These are phyloP conservation scores for Delia radicum DNA, from an alignment of 1,140 invertebrate genomes.

Conservation along the genomic window DNA sequence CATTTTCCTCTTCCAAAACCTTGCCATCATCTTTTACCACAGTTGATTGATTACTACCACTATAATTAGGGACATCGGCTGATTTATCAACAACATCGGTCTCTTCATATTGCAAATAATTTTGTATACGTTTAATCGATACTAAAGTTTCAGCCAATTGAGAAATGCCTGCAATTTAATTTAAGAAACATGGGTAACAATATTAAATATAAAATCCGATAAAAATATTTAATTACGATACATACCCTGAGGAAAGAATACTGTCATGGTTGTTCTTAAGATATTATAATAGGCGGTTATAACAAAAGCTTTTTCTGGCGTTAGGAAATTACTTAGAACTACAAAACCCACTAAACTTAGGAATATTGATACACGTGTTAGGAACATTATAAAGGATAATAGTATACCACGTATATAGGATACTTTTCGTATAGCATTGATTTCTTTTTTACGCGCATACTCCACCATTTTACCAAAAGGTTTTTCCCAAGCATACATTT, in stretches of 20 bases:
- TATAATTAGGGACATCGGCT: constrained; percentile 29
- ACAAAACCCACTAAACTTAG: constrained; percentile 76
- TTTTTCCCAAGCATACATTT: constrained; percentile 89
- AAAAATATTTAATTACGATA: not conserved
- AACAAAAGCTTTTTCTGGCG: constrained; percentile 71
- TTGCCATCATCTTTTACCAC: constrained; percentile 33
- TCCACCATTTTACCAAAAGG: constrained; percentile 70
- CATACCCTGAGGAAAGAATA: constrained; percentile 66
- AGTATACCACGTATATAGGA: constrained; percentile 74
- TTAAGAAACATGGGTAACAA: not conserved
- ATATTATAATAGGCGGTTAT: constrained; percentile 74
- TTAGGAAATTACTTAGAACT: constrained; percentile 59
- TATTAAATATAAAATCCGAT: not conserved
- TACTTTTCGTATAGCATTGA: constrained; percentile 63
- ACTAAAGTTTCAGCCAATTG: constrained; percentile 69
- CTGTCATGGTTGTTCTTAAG: constrained; percentile 71
- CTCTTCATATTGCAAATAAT: constrained; percentile 70
- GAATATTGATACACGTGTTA: constrained; percentile 76
- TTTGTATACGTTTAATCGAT: constrained; percentile 68
- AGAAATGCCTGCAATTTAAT: constrained; percentile 59
- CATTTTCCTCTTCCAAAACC: not conserved
- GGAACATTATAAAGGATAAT: constrained; percentile 73
- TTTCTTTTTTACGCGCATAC: constrained; percentile 60
- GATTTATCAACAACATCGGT: constrained; percentile 52
- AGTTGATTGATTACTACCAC: constrained; percentile 47